Conservation (phyloP, 2,797 vertebrate species). For the Poecilia picta region DNA sequence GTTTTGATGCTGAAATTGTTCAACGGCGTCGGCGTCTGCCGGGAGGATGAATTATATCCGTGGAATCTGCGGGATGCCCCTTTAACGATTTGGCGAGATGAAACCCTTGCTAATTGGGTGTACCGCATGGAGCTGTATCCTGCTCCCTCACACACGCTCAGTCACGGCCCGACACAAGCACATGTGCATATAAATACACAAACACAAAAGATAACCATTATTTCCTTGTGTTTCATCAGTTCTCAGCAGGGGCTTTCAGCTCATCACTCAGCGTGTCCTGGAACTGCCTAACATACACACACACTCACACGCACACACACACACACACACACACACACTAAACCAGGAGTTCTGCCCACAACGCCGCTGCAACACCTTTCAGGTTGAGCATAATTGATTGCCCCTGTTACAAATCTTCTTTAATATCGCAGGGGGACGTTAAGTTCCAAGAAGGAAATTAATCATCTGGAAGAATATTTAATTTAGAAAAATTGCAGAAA, state of each 20-base stretch:
- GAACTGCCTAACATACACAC: constrained; percentile 56
- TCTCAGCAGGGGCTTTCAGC: constrained; percentile 39
- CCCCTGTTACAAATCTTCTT: constrained; percentile 42
- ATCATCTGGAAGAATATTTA: constrained; percentile 59
- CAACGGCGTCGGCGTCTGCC: background rate
- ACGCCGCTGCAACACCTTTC: constrained; percentile 40
- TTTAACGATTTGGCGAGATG: background rate
- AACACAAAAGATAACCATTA: constrained; percentile 10
- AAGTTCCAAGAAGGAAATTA: constrained; percentile 46
- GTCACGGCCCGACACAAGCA: background rate
- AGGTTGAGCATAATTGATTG: constrained; percentile 57
- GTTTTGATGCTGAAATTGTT: background rate
- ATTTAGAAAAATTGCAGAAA: constrained; percentile 34
- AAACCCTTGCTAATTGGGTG: background rate
- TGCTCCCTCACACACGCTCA: background rate
- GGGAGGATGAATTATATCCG: background rate
- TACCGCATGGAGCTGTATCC: background rate
- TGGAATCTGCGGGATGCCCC: background rate
- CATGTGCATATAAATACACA: background rate
- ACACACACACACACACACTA: constrained; percentile 11
- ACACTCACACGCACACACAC: constrained; percentile 24
- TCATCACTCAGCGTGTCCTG: constrained; percentile 67
- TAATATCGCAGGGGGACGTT: constrained; percentile 48
- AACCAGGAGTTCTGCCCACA: constrained; percentile 29
- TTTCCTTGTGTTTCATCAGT: constrained; percentile 54